Conservation (phyloP, 2,113 vertebrate species). For the Petromus typicus region DNA sequence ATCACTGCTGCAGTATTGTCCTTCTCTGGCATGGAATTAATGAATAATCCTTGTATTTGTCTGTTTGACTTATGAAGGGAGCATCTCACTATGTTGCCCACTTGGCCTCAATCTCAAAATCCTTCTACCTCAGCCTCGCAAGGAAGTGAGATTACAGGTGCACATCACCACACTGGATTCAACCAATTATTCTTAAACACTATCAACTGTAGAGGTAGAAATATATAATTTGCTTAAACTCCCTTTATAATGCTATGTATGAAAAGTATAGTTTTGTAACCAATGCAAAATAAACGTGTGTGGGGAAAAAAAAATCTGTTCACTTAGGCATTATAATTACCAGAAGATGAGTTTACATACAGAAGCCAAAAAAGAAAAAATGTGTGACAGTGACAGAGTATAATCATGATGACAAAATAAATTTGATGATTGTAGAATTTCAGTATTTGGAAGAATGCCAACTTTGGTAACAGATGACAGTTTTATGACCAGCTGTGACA, state of each 20-base stretch:
- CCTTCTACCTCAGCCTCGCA: background rate
- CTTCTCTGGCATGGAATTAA: constrained; percentile 30
- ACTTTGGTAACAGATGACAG: constrained; percentile 34
- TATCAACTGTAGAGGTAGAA: background rate
- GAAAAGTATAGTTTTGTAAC: background rate
- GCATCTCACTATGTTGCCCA: background rate
- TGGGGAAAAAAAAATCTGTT: background rate
- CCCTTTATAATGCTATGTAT: background rate
- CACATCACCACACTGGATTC: background rate
- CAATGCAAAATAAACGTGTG: background rate
- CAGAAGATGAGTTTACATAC: constrained; percentile 14
- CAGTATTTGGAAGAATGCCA: constrained; percentile 24
- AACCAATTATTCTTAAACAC: background rate
- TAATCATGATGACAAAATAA: constrained; percentile 37
- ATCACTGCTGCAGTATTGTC: background rate
- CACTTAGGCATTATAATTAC: background rate
- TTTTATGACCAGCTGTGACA: constrained; percentile 49
- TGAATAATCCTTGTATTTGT: background rate
- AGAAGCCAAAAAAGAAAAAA: background rate
- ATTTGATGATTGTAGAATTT: background rate
- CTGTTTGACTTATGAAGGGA: background rate
- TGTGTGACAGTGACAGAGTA: background rate
- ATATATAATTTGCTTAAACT: background rate
- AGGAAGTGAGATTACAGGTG: background rate
- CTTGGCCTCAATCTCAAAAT: background rate